Conservation (phyloP, 1,140 invertebrate genomes). For the Apocrypta bakeri region DNA sequence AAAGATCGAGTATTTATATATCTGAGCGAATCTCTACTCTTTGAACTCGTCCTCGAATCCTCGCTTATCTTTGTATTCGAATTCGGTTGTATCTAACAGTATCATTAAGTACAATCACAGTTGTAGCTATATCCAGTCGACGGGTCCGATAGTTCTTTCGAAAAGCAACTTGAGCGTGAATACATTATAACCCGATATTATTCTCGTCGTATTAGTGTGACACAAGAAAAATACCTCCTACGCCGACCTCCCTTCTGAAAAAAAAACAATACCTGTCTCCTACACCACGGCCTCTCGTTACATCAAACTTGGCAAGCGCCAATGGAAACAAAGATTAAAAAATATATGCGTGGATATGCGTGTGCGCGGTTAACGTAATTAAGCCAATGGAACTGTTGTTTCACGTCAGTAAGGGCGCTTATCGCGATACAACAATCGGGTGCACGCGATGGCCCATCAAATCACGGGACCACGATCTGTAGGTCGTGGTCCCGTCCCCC, state of each 20-base stretch:
- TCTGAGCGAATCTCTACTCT: no score
- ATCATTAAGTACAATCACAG: no score
- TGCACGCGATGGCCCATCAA: not conserved
- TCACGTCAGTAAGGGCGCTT: not conserved
- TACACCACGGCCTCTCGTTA: not conserved
- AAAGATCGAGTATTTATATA: no score
- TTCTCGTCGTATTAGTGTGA: not conserved
- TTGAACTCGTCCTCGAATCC: no score
- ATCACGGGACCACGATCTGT: not conserved
- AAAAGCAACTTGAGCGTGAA: not conserved
- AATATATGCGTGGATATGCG: not conserved
- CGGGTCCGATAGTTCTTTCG: constrained; percentile 4
- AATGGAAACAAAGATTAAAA: not conserved
- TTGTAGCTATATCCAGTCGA: no score
- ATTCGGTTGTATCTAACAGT: no score
- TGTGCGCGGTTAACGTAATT: not conserved
- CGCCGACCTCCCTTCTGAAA: not conserved
- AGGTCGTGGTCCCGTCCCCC: no score
- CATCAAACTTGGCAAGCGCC: not conserved
- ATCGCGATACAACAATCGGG: constrained; percentile 9
- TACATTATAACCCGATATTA: not conserved
- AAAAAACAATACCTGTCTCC: not conserved
- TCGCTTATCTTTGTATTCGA: no score
- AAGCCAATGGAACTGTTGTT: constrained; percentile 14
- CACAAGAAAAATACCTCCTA: not conserved